Conservation (phyloP, 2,113 vertebrate genomes). For the Phylloscopus trochiloides region DNA sequence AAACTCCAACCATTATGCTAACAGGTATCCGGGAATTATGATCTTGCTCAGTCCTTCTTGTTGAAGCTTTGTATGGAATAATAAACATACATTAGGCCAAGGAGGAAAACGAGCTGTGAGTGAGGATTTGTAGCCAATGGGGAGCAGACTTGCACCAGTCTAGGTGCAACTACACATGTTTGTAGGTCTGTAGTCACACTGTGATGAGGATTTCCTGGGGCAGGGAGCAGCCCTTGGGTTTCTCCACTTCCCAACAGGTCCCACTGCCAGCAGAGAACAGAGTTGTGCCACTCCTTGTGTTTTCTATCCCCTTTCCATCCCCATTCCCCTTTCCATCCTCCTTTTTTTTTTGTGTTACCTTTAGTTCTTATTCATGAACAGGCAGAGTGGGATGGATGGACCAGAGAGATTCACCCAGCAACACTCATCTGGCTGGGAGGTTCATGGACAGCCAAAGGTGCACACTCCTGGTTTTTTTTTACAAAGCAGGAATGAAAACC, state of each 20-base stretch:
- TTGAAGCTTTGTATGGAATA: conserved; percentile 46
- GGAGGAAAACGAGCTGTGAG: not conserved
- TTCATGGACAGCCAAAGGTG: accelerated
- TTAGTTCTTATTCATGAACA: accelerated
- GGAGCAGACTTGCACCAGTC: not conserved
- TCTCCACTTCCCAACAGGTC: not conserved
- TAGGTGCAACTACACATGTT: accelerated
- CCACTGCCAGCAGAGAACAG: not conserved
- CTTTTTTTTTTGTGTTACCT: not conserved
- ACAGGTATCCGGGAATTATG: not conserved
- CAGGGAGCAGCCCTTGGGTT: not conserved
- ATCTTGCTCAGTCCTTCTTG: not conserved
- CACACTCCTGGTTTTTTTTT: not conserved
- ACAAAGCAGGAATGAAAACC: not conserved
- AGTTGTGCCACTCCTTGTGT: not conserved
- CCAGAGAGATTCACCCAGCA: not conserved
- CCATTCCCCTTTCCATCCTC: accelerated
- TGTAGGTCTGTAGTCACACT: not conserved
- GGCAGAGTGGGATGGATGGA: not conserved
- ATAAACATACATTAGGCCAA: conserved; percentile 34
- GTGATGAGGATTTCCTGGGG: not conserved
- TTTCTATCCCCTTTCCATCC: no score
- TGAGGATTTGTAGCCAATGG: not conserved
- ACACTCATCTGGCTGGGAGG: not conserved
- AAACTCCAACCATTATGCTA: conserved; percentile 49